Evolutionary conservation across 2,113 vertebrate genomes (phyloP), one percentile per base, ranked within the genome.

Genomic region (Mirounga angustirostris): DNA sequence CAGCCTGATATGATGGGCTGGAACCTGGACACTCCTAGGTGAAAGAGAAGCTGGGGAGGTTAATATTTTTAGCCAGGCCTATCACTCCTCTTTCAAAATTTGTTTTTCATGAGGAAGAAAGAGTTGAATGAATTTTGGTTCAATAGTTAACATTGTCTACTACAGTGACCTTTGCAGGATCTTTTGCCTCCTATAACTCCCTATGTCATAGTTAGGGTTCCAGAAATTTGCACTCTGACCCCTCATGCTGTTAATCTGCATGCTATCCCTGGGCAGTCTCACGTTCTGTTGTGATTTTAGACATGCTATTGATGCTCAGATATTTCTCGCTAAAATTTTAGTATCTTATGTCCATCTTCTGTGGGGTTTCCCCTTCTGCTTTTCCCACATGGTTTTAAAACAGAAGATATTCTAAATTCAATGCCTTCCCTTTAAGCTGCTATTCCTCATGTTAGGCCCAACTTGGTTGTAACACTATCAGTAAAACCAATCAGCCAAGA

Each of bases 211-310:
- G 4, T 26, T 63, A 3, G 2, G 61, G 11, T 40, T 82, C 30
- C 52, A 56, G 63, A 43, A 18, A 2, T 28, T 40, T 13, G 21
- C 46, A 43, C 16, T 78, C 33, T 26, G 14, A 40, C 50, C 3
- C 67, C 46, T 67, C 24, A 22, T 16, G 33, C 30, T 11, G 0
- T 78, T 54, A 56, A 63, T 7, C 19, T 28, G 1, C 2, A 1
- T 36, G 40, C 33, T 58, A 4, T 36, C 81, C 14, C 12, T 56
- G 40, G 2, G 2, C 8, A 33, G 8, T 11, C 22, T 56, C 3
- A 15, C 6, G 4, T 10, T 2, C 19, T 40, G 13, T 22, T 2
- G 0, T 67, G n/a, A 12, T 16, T 74, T 30, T 30, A 24, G 14
- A 15, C 26, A 15, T 15, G 13, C 36, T 30, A 21, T 10, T 24